Base-by-base conservation (phyloP, 2,888 invertebrate species). In the Anaspis maculata region DNA sequence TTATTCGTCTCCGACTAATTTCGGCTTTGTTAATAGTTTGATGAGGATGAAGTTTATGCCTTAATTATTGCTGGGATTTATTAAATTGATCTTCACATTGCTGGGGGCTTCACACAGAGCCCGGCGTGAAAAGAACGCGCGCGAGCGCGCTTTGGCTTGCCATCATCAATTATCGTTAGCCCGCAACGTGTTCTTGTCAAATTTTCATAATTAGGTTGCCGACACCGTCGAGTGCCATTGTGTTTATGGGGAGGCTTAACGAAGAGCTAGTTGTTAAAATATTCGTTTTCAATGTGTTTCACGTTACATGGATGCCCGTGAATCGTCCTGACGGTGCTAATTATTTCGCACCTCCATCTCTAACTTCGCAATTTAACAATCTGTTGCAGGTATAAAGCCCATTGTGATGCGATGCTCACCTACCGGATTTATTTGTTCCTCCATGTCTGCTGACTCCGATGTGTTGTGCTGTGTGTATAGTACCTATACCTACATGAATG, bases 171-270 rank as follows among this genome's bases (percentile, higher is more conserved):
- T 62, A 61, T 62, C 60, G 58, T 62, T 62, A 62, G 56, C 51
- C 55, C 45, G 52, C 53, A 52, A 54, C 54, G 59, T 56, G 60
- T 61, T 59, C 59, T 60, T 60, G 62, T 61, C 61, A 60, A 61
- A 62, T 61, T 60, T 59, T 61, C 60, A 61, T 62, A 62, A 62
- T 62, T 62, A 62, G 61, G 54, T 56, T 56, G 52, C 51, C 55
- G 55, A 48, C 54, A 52, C 41, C 49, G 57, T 51, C 52, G 55
- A 60, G 57, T 61, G 58, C 52, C 56, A 59, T 57, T 59, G 59
- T 60, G 44, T 31, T 32, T 32, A 36, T 30, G 10, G 33, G 46
- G 51, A 44, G 48, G 48, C 48, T 46, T 55, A 56, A 54, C 54
- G 55, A 58, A 56, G 49, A 55, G 54, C 52, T 52, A 47, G 54